Percentiles rank a stretch among this genome's conserved stretches.
phyloP scores from a whole-genome alignment of 2,797 vertebrate species.

The Dendrocincla tyrannina region DNA sequence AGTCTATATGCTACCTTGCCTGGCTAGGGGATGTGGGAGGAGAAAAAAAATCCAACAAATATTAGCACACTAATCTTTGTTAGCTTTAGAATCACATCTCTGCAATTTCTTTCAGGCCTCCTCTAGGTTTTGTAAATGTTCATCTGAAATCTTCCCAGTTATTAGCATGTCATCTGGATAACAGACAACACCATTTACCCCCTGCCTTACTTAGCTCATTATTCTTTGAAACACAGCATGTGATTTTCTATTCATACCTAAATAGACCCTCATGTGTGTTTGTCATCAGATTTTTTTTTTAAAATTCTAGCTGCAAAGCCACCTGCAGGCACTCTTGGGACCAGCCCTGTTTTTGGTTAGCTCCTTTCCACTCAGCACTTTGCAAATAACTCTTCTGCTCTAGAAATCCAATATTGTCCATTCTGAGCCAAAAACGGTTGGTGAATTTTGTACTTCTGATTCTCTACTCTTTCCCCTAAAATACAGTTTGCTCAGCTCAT shows the following conservation, averaged over 20 bases:
- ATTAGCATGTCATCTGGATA: conserved; percentile 44
- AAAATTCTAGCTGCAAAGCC: background rate
- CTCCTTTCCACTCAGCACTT: background rate
- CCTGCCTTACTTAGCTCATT: conserved; percentile 45
- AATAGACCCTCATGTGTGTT: conserved; percentile 27
- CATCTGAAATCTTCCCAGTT: conserved; percentile 32
- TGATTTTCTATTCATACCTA: conserved; percentile 38
- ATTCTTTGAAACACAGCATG: conserved; percentile 57
- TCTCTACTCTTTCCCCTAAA: background rate
- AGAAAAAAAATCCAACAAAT: background rate
- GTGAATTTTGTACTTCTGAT: background rate
- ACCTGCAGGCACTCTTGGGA: background rate
- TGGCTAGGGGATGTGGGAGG: background rate
- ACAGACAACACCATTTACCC: conserved; percentile 59
- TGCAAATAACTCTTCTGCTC: background rate
- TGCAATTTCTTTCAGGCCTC: background rate
- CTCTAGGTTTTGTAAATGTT: conserved; percentile 28
- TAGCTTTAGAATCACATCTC: background rate
- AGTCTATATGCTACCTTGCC: background rate
- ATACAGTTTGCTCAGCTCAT: background rate
- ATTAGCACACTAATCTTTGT: background rate
- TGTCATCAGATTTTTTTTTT: conserved; percentile 7
- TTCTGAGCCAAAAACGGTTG: background rate
- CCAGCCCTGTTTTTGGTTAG: background rate
- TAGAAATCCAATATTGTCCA: background rate